These are phyloP conservation scores for Barypeithes pellucidus DNA, from an alignment of 2,888 invertebrate species.

Conservation along the genomic window DNA sequence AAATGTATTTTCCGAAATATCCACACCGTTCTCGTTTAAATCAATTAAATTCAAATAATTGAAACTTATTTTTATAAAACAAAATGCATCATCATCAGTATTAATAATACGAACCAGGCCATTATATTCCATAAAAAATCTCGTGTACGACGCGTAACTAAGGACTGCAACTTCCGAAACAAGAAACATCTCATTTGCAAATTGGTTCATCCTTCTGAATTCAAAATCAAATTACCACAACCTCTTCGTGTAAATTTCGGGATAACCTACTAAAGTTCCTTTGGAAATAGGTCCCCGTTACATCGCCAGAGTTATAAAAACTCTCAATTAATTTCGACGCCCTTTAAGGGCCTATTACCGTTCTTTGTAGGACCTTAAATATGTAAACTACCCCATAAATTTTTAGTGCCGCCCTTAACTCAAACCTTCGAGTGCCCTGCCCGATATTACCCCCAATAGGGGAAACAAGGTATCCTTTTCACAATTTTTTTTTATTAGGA, in stretches of 20 bases:
- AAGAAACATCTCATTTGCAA: neutral
- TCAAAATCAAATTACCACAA: constrained; percentile 45
- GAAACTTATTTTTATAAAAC: too few relatives aligned
- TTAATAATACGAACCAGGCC: too few relatives aligned
- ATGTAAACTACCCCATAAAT: constrained; percentile 49
- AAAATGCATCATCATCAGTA: too few relatives aligned
- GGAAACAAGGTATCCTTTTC: too few relatives aligned
- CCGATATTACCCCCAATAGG: constrained; percentile 11
- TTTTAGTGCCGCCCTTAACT: constrained; percentile 44
- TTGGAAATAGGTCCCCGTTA: constrained; percentile 20
- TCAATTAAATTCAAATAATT: too few relatives aligned
- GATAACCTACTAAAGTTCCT: constrained; percentile 35
- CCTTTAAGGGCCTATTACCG: constrained; percentile 35
- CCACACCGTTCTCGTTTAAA: too few relatives aligned
- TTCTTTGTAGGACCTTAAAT: constrained; percentile 43
- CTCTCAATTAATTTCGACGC: constrained; percentile 46
- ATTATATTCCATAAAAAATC: too few relatives aligned
- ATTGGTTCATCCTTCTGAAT: neutral
- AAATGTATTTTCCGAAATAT: too few relatives aligned
- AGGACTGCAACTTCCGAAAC: too few relatives aligned
- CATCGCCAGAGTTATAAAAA: constrained; percentile 33
- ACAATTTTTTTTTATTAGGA: too few relatives aligned
- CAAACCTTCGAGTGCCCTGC: constrained; percentile 38
- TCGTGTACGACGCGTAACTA: too few relatives aligned
- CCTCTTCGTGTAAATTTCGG: constrained; percentile 32